These are phyloP conservation scores for Syngnathoides biaculeatus DNA, from an alignment of 2,113 vertebrate species.

Conservation along the genomic window DNA sequence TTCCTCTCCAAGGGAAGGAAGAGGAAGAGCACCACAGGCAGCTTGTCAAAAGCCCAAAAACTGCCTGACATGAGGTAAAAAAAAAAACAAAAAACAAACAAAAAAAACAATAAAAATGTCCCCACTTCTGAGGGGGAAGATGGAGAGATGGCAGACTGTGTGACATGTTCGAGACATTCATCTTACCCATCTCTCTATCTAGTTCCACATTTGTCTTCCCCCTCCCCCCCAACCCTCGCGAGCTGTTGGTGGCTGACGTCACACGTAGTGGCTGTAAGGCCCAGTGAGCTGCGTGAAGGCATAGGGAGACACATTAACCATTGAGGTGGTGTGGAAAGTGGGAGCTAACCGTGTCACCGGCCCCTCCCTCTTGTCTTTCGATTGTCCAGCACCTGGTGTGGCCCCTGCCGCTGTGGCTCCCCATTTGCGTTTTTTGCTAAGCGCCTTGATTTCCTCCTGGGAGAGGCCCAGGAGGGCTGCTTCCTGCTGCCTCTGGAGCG, in stretches of 20 bases:
- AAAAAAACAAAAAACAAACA: too few species aligned
- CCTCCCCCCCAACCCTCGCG: too few species aligned
- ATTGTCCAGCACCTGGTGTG: slow-evolving; percentile 76
- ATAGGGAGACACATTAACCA: slow-evolving; percentile 92
- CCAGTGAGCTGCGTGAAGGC: slow-evolving; percentile 97
- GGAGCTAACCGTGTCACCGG: slow-evolving; percentile 84
- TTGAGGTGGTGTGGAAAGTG: slow-evolving; percentile 83
- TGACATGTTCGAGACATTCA: slow-evolving; percentile 55
- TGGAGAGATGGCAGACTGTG: slow-evolving; percentile 52
- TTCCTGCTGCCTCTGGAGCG: slow-evolving; percentile 85
- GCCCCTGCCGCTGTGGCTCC: slow-evolving; percentile 66
- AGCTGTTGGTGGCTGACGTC: slow-evolving; percentile 59
- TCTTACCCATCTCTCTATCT: slow-evolving; percentile 42
- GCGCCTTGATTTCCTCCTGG: slow-evolving; percentile 86
- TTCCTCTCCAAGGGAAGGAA: slow-evolving; percentile 68
- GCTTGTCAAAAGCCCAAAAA: slow-evolving; percentile 69
- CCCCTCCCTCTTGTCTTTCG: slow-evolving; percentile 72
- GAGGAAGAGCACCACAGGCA: slow-evolving; percentile 80
- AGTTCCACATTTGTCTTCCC: slow-evolving; percentile 37
- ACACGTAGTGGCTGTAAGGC: slow-evolving; percentile 95
- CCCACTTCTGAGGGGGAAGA: slow-evolving; percentile 52
- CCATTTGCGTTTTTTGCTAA: slow-evolving; percentile 94
- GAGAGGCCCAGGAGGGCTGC: slow-evolving; percentile 85
- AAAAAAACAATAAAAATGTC: slow-evolving; percentile 59
- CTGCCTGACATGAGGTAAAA: slow-evolving; percentile 83